These are phyloP conservation scores for Chelonus insularis DNA, from an alignment of 1,140 invertebrate species.

Conservation along the genomic window DNA sequence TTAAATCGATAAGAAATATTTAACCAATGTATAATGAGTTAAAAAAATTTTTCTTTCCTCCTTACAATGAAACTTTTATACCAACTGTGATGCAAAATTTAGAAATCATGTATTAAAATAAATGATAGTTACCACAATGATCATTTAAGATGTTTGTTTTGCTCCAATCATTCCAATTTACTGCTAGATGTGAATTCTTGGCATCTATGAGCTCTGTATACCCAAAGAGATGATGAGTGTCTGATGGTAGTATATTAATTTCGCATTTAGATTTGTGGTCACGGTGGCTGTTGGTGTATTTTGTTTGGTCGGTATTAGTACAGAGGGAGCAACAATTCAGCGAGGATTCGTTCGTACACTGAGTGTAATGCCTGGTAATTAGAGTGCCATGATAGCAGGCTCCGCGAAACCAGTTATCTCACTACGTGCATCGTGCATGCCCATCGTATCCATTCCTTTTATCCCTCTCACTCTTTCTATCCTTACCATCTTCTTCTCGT, in stretches of 20 bases:
- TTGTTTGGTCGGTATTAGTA: conserved; percentile 17
- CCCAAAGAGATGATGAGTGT: conserved; percentile 42
- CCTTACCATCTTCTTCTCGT: neutral
- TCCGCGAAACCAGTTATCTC: conserved; percentile 58
- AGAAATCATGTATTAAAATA: no score
- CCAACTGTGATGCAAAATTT: no score
- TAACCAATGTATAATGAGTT: no score
- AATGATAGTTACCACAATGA: no score
- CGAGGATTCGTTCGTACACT: conserved; percentile 44
- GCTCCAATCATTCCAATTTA: no score
- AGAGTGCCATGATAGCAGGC: conserved; percentile 58
- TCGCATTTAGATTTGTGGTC: conserved; percentile 56
- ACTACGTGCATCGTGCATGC: conserved; percentile 56
- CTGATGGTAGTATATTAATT: conserved; percentile 52
- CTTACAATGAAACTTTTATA: no score
- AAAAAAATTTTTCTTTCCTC: no score
- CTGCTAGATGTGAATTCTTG: no score
- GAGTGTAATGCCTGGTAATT: conserved; percentile 58
- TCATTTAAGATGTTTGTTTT: no score
- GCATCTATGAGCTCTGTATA: neutral
- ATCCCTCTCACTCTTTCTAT: conserved; percentile 20
- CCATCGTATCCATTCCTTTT: conserved; percentile 31
- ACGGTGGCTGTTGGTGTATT: conserved; percentile 47
- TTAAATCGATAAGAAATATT: no score
- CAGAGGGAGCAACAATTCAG: conserved; percentile 29